Conservation (phyloP, 1,140 invertebrate species). For the Leptestheria dahalacensis region DNA sequence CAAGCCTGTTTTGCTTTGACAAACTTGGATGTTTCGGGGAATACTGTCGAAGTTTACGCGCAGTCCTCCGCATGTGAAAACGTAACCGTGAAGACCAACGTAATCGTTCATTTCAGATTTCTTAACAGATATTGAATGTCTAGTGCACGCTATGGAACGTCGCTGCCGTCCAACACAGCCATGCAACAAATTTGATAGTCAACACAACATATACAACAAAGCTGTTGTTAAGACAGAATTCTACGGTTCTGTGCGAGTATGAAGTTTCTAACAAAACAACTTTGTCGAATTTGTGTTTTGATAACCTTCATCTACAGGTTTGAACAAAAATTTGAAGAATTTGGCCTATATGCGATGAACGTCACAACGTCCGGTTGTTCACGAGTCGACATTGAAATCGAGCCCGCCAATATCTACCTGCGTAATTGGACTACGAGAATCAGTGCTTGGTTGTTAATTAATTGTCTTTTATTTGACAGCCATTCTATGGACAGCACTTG, state of each 20-base stretch:
- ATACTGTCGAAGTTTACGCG: slow-evolving; percentile 6
- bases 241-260: slow-evolving; percentile 6
- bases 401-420: slow-evolving; percentile 12
- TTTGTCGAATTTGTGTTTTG: background rate
- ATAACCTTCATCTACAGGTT: background rate
- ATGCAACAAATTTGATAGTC: background rate
- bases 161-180: background rate
- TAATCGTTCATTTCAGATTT: background rate
- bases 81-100: background rate
- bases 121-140: background rate
- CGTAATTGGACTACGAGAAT: background rate
- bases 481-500: slow-evolving; percentile 4
- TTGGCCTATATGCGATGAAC: slow-evolving; percentile 8
- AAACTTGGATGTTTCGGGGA: background rate
- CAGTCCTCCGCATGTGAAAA: slow-evolving; percentile 8
- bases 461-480: slow-evolving; percentile 3
- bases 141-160: slow-evolving; percentile 14
- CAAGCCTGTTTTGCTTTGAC: slow-evolving; percentile 7
- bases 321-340: slow-evolving; percentile 10
- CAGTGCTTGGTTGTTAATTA: background rate
- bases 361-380: background rate
- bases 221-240: background rate
- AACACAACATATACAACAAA: slow-evolving; percentile 13
- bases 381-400: background rate
- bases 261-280: background rate